Conservation (phyloP, 2,797 vertebrate genomes). For the Hoplostethus mediterraneus region DNA sequence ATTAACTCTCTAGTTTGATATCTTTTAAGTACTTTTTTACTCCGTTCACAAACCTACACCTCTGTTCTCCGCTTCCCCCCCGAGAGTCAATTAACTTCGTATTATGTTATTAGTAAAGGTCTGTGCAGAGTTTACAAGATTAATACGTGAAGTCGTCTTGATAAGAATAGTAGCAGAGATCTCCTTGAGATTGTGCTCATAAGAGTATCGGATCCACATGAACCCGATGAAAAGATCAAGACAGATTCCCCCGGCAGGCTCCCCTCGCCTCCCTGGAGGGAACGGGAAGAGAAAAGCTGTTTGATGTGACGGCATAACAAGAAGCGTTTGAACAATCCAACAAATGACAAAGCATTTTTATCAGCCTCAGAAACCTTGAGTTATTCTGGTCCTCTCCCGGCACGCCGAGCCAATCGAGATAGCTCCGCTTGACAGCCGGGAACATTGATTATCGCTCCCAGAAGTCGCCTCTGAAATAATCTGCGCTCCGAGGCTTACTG, state of each 20-base stretch:
- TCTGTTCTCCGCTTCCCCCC: slow-evolving; percentile 9
- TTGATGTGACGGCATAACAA: slow-evolving; percentile 32
- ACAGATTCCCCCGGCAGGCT: neutral
- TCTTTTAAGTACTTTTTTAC: too few species aligned
- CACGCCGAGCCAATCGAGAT: slow-evolving; percentile 30
- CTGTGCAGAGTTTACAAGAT: slow-evolving; percentile 17
- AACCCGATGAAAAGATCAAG: neutral
- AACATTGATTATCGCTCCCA: slow-evolving; percentile 66
- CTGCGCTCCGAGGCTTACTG: slow-evolving; percentile 39
- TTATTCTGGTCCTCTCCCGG: slow-evolving; percentile 36
- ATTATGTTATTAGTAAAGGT: slow-evolving; percentile 18
- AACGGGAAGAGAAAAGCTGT: slow-evolving; percentile 11
- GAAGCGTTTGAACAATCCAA: slow-evolving; percentile 36
- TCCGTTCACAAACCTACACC: too few species aligned
- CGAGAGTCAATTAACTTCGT: slow-evolving; percentile 32
- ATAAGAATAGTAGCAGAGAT: slow-evolving; percentile 30
- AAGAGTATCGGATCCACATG: too few species aligned
- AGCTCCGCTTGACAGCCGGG: slow-evolving; percentile 54
- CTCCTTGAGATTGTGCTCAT: neutral
- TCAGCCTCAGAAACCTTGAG: slow-evolving; percentile 3
- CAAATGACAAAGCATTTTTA: slow-evolving; percentile 22
- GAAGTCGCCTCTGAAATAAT: slow-evolving; percentile 60
- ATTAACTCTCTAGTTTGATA: slow-evolving; percentile 35
- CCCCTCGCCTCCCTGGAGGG: slow-evolving; percentile 17
- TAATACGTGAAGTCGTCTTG: slow-evolving; percentile 7